These are phyloP conservation scores for Megalops atlanticus DNA, from an alignment of 2,113 vertebrate species.

Conservation along the genomic window DNA sequence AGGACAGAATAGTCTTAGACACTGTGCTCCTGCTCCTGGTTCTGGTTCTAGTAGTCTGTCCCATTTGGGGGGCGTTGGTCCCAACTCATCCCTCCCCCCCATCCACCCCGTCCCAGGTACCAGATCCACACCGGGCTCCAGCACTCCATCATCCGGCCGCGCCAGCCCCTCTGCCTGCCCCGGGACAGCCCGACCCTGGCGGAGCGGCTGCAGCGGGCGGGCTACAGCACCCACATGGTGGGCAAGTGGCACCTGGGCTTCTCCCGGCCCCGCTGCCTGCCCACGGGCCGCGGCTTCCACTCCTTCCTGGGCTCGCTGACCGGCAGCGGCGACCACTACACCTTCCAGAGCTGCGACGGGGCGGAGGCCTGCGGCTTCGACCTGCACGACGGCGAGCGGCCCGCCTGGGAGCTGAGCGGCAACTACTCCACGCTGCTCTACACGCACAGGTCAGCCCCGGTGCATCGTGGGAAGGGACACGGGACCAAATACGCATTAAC, in stretches of 20 bases:
- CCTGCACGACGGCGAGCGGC: slow-evolving; percentile 84
- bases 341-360: slow-evolving; percentile 90
- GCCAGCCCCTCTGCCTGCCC: slow-evolving; percentile 90
- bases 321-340: slow-evolving; percentile 90
- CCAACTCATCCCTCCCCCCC: not conserved
- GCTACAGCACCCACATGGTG: slow-evolving; percentile 91
- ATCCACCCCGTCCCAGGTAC: slow-evolving; percentile 74
- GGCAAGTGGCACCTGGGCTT: slow-evolving; percentile 97
- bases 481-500: too few relatives aligned
- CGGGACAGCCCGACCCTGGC: slow-evolving; percentile 81
- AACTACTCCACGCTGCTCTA: slow-evolving; percentile 92
- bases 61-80: not conserved
- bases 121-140: slow-evolving; percentile 95
- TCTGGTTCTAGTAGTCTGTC: not conserved
- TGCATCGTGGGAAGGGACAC: too few relatives aligned
- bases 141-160: slow-evolving; percentile 88
- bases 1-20: not conserved
- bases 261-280: slow-evolving; percentile 84
- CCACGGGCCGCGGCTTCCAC: slow-evolving; percentile 86
- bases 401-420: slow-evolving; percentile 85
- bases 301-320: slow-evolving; percentile 89
- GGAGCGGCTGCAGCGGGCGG: slow-evolving; percentile 81
- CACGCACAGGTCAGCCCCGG: slow-evolving; percentile 74
- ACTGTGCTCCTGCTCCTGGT: not conserved
- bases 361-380: slow-evolving; percentile 91